Base-by-base conservation (phyloP, 30 jellyfish, hydroid and myxozoan species). In the Morbakka virulenta region DNA sequence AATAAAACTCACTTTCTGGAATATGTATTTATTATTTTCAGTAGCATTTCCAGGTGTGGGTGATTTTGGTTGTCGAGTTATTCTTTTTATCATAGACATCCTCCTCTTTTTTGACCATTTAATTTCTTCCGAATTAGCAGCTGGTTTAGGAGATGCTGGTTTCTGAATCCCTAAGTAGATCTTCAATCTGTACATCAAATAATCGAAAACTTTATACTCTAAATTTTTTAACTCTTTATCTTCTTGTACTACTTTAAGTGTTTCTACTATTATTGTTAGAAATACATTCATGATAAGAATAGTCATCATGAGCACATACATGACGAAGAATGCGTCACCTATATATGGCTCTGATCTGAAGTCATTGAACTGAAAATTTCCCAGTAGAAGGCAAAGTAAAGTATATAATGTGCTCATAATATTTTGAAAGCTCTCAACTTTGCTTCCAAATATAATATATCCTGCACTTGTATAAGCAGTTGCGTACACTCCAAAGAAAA, bases 121-220 rank as follows among this genome's bases (percentile, higher is more conserved):
- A n/a, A n/a, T n/a, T n/a, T n/a, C n/a, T n/a, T n/a, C n/a, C n/a
- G n/a, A n/a, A n/a, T n/a, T n/a, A n/a, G n/a, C n/a, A n/a, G n/a
- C n/a, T n/a, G n/a, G n/a, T n/a, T n/a, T n/a, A n/a, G n/a, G n/a
- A n/a, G n/a, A n/a, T 41, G 81, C 77, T 29, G 81, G 33, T 35
- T 69, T 69, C 29, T 32, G 32, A 17, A 69, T 17, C 4, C 81
- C 81, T 9, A 69, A 17, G 6, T 76, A 24, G 3, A 69, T 6
- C 26, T 31, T 69, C 33, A 69, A 35, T 12, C 41, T 69, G 31
- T 35, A 12, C 76, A 69, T 69, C 78, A 69, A n/a, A 25, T 69
- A 31, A 11, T 69, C 81, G 17, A 69, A 20, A 9, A 69, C 23
- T 11, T 69, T 21, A 30, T 6, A 69, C 27, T 69, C 79, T 3